These are phyloP conservation scores for Mormoops blainvillei DNA, from an alignment of 2,113 vertebrate species.

Conservation along the genomic window DNA sequence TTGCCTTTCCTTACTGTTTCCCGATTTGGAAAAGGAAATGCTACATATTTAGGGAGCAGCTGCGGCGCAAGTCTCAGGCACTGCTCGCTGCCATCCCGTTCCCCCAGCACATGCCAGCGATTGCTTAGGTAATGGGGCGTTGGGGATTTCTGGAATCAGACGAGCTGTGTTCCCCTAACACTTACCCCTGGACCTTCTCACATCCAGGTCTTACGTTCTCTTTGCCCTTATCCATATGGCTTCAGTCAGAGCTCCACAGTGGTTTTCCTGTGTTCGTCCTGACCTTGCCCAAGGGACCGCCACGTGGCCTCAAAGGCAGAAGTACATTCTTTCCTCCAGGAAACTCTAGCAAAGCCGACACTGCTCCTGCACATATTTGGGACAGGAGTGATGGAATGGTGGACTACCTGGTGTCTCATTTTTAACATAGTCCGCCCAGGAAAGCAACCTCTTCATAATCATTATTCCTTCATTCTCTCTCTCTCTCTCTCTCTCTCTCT, in stretches of 20 bases:
- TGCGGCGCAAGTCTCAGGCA: neutral
- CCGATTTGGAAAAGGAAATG: neutral
- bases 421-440: neutral
- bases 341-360: neutral
- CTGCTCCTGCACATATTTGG: neutral
- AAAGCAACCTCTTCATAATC: neutral
- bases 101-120: slow-evolving; percentile 4
- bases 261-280: neutral
- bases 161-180: neutral
- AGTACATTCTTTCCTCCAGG: neutral
- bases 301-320: neutral
- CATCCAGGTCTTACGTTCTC: neutral
- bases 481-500: neutral
- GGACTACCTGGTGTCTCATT: neutral
- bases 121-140: slow-evolving; percentile 42
- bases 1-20: slow-evolving; percentile 3
- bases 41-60: neutral
- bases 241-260: neutral
- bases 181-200: neutral
- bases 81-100: neutral
- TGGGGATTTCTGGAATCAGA: slow-evolving; percentile 45
- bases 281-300: slow-evolving; percentile 26
- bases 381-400: neutral
- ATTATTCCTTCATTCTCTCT: neutral
- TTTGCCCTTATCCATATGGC: neutral